Evolutionary conservation across 2,113 vertebrate genomes (phyloP), one percentile per base, ranked within the genome.

Genomic region (Syngnathus scovelli): DNA sequence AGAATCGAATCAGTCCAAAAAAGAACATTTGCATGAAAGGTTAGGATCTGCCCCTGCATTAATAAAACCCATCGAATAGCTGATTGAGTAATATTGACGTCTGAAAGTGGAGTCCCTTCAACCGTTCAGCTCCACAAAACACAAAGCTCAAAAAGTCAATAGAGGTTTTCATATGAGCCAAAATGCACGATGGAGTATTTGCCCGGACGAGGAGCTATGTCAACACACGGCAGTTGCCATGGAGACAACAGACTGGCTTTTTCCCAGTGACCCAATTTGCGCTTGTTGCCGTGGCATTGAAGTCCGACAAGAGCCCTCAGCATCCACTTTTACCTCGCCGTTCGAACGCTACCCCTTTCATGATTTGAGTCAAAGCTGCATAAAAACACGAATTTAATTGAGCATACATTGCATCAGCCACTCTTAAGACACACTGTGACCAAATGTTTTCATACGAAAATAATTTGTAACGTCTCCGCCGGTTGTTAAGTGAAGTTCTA

Each of bases 241-340:
- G 80, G 87, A 75, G 77, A 89, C 83, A 15, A 67, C 46, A 10
- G 74, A 54, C 70, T 79, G 52, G 68, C 67, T 70, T 83, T 33
- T 41, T 83, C 71, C 63, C 69, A 54, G 69, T 86, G 84, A 87
- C 85, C 87, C 83, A 89, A 69, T 87, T 89, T 84, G 75, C 67
- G 70, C 44, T 39, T n/a, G 65, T 66, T 19, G 46, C 64, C 5
- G 64, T 80, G 72, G 71, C 74, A 72, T 46, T 69, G 80, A 79
- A 81, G 71, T 67, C 52, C 72, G 76, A 27, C 41, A 61, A 76
- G 72, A 74, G 83, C 83, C 72, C 79, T 82, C 79, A 63, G 72
- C 46, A 71, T 68, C 61, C 71, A 68, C 59, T 83, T 77, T 76
- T 73, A 79, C 74, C 69, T 75, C 5, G 52, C 66, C 70, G 62